A percentile compares a stretch with the other conserved stretches of the same genome.
phyloP scores from a whole-genome alignment of 2,797 vertebrate genomes.

The Rallus crepitans region DNA sequence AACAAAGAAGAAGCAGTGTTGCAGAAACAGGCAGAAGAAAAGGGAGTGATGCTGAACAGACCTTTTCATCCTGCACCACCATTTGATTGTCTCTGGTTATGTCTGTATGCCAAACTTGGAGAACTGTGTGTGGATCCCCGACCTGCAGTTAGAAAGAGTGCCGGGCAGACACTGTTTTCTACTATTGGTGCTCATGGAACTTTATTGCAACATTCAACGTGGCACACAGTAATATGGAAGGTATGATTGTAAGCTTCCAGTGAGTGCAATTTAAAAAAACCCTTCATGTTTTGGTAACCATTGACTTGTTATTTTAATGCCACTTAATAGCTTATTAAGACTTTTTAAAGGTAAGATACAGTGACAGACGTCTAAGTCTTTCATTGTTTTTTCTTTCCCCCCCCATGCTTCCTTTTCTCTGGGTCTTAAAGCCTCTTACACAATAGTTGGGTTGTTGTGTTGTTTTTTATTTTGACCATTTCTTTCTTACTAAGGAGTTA shows the following conservation, averaged over 20 bases:
- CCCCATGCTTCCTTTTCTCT: not conserved
- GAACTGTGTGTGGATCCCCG: slow-evolving; percentile 96
- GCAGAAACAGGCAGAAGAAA: slow-evolving; percentile 93
- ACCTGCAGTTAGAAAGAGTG: slow-evolving; percentile 96
- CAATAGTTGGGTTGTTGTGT: not conserved
- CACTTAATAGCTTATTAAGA: not conserved
- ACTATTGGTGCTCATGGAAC: slow-evolving; percentile 97
- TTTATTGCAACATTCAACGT: slow-evolving; percentile 93
- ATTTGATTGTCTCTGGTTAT: slow-evolving; percentile 97
- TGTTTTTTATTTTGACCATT: not conserved
- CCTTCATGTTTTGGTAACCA: not conserved
- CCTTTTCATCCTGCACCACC: slow-evolving; percentile 97
- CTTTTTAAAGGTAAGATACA: not conserved
- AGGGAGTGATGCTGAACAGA: slow-evolving; percentile 89
- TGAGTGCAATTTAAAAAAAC: not conserved
- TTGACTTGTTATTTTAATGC: not conserved
- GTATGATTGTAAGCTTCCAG: slow-evolving; percentile 75
- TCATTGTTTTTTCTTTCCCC: not conserved
- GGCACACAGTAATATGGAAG: slow-evolving; percentile 99
- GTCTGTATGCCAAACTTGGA: slow-evolving; percentile 95
- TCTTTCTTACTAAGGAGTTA: not conserved
- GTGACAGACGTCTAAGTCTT: not conserved
- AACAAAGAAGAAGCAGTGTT: slow-evolving; percentile 90
- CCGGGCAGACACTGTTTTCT: slow-evolving; percentile 96
- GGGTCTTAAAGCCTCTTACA: not conserved